A percentile compares a stretch with the other conserved stretches of the same genome.
phyloP scores from a whole-genome alignment of 2,113 vertebrate genomes.

The Bettongia penicillata region DNA sequence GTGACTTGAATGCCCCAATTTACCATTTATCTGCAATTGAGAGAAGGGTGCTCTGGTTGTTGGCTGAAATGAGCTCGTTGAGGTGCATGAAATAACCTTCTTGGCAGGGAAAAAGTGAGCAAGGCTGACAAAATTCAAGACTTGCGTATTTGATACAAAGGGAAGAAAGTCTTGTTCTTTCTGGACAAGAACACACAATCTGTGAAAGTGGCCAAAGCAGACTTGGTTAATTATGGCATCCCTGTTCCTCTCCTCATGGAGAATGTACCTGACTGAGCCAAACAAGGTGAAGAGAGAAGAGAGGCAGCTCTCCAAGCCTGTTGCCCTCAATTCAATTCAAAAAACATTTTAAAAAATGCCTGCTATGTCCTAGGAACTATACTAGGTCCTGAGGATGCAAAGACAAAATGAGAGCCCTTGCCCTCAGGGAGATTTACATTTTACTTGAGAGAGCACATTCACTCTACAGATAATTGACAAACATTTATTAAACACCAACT shows the following conservation, averaged over 20 bases:
- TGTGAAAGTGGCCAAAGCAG: not conserved
- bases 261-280: not conserved
- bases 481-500: not conserved
- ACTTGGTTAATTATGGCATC: not conserved
- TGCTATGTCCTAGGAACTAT: not conserved
- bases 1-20: not conserved
- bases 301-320: not conserved
- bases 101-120: constrained; percentile 20
- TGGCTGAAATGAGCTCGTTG: not conserved
- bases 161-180: not conserved
- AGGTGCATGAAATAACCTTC: not conserved
- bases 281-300: not conserved
- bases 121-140: not conserved
- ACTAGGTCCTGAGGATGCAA: not conserved
- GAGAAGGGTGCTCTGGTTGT: not conserved
- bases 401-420: not conserved
- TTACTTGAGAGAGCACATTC: not conserved
- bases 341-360: not conserved
- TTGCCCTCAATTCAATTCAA: not conserved
- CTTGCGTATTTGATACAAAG: not conserved
- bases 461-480: not conserved
- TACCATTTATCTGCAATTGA: not conserved
- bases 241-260: not conserved
- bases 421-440: not conserved
- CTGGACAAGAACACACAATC: not conserved